Evolutionary conservation across 2,113 vertebrate species (phyloP).

Genomic region (Cebus imitator): DNA sequence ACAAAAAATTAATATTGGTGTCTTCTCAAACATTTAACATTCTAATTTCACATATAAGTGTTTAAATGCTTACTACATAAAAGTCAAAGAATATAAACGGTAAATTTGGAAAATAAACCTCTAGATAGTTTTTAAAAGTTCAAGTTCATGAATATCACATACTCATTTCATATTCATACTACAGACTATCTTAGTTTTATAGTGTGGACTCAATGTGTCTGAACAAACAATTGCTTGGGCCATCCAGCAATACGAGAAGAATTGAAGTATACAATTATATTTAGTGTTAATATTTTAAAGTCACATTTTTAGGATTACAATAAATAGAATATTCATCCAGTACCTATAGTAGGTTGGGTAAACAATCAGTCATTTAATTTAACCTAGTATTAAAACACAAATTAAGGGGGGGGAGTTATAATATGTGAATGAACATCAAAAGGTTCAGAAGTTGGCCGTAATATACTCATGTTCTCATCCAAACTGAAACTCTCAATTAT

Average conservation of each 20-base stretch:
- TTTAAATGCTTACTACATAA: conserved; percentile 27
- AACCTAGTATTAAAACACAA: neutral
- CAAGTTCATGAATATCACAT: conserved; percentile 34
- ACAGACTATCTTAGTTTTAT: conserved; percentile 71
- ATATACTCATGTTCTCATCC: neutral
- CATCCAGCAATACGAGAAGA: conserved; percentile 50
- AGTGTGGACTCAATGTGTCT: conserved; percentile 64
- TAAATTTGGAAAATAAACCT: neutral
- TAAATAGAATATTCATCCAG: neutral
- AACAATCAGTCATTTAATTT: neutral
- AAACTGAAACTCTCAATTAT: conserved; percentile 49
- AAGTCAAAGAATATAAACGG: neutral
- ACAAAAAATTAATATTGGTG: conserved; percentile 45
- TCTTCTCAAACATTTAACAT: neutral
- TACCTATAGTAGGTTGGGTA: neutral
- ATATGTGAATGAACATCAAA: conserved; percentile 40
- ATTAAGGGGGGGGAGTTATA: neutral
- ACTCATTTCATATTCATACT: conserved; percentile 59
- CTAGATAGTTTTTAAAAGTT: neutral
- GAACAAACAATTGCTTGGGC: conserved; percentile 64
- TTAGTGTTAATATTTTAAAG: neutral
- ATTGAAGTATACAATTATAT: conserved; percentile 46
- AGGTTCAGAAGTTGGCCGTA: conserved; percentile 1
- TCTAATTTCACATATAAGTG: neutral
- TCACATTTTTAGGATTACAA: neutral